These are phyloP conservation scores for Pyxicephalus adspersus DNA, from an alignment of 2,113 vertebrate genomes.

Conservation along the genomic window DNA sequence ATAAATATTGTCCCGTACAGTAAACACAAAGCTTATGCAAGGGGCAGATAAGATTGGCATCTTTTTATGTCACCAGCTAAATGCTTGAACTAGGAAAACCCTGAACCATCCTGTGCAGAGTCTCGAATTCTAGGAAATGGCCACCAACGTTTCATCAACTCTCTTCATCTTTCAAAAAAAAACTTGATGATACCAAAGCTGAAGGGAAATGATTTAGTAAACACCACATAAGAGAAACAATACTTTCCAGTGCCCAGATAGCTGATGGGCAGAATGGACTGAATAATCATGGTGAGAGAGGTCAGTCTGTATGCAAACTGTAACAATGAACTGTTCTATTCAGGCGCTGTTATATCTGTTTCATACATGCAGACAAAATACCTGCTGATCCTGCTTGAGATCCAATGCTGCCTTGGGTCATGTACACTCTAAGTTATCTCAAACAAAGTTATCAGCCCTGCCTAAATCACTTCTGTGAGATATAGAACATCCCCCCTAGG, in stretches of 20 bases:
- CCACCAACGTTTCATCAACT: constrained; percentile 10
- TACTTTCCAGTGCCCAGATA: constrained; percentile 10
- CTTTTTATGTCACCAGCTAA: not conserved
- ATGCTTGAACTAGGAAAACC: constrained; percentile 20
- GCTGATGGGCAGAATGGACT: not conserved
- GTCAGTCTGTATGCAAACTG: too few species aligned
- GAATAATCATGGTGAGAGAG: not conserved
- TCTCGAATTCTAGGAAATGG: constrained; percentile 7
- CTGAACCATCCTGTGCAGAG: constrained; percentile 12
- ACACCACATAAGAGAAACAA: not conserved
- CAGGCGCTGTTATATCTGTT: too few species aligned
- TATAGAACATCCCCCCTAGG: too few species aligned
- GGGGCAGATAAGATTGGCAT: constrained; percentile 35
- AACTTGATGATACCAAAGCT: not conserved
- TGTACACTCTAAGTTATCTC: too few species aligned
- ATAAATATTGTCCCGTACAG: not conserved
- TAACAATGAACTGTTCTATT: too few species aligned
- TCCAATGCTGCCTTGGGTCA: too few species aligned
- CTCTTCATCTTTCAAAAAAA: constrained; percentile 14
- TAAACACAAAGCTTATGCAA: constrained; percentile 10
- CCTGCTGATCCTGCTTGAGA: too few species aligned
- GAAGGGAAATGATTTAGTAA: constrained; percentile 25
- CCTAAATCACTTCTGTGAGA: too few species aligned
- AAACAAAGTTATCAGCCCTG: too few species aligned
- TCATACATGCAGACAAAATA: too few species aligned